Percentiles rank a stretch among this genome's conserved stretches.
Evolutionary conservation across 2,888 invertebrate genomes (phyloP).

Genomic region (Phengaris arion): DNA sequence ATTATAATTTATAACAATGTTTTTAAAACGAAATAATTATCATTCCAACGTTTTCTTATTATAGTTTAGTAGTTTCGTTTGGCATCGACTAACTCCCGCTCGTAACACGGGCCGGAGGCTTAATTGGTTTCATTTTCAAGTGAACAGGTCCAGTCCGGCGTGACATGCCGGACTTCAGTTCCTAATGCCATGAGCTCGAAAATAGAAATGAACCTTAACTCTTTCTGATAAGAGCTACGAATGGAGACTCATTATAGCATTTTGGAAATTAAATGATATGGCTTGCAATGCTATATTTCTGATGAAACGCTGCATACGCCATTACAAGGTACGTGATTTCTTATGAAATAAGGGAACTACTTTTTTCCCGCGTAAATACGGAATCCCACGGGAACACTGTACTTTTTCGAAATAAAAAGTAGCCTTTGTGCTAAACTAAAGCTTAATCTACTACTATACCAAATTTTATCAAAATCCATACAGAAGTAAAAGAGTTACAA

Average conservation of each 20-base stretch:
- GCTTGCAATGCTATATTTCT: conserved; percentile 20
- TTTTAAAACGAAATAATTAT: no score
- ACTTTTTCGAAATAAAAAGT: no score
- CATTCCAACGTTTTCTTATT: no score
- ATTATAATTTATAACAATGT: no score
- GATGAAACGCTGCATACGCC: background rate
- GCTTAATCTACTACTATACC: no score
- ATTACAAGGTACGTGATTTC: background rate
- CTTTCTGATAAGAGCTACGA: conserved; percentile 44
- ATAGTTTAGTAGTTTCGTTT: background rate
- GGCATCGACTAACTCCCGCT: conserved; percentile 21
- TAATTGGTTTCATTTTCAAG: conserved; percentile 78
- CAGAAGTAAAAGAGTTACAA: no score
- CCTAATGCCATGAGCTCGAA: conserved; percentile 45
- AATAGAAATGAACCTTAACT: conserved; percentile 45
- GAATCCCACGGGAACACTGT: no score
- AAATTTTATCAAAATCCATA: no score
- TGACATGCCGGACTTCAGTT: conserved; percentile 62
- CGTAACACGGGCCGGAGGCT: conserved; percentile 50
- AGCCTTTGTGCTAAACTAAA: no score
- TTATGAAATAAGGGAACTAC: no score
- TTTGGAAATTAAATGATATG: conserved; percentile 30
- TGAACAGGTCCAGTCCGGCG: conserved; percentile 66
- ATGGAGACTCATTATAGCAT: conserved; percentile 11
- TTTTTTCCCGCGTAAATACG: no score